A percentile compares a stretch with the other conserved stretches of the same genome.
These are phyloP conservation scores for Hydrocynus forskahlii DNA, from an alignment of 2,797 vertebrate genomes.

Conservation along the genomic window DNA sequence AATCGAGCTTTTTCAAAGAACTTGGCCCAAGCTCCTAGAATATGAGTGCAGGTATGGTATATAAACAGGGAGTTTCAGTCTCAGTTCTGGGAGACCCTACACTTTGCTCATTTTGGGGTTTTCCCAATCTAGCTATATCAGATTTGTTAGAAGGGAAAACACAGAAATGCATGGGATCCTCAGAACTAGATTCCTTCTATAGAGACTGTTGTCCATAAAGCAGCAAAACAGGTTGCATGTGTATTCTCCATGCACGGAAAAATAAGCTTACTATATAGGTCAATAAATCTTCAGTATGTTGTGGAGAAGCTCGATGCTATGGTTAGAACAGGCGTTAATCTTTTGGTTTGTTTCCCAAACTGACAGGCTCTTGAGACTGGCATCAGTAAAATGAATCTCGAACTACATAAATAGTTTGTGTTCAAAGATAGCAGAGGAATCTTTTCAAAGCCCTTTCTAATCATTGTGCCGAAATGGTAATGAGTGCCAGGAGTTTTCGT, in stretches of 20 bases:
- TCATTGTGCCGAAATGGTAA: background rate
- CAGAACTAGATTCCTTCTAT: too few relatives aligned
- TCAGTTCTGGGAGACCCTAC: too few relatives aligned
- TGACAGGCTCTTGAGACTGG: background rate
- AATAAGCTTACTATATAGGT: background rate
- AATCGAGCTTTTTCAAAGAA: too few relatives aligned
- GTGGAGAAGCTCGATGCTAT: background rate
- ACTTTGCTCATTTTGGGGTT: too few relatives aligned
- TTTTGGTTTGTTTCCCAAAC: constrained; percentile 3
- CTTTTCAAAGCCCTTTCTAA: background rate
- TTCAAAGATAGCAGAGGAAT: background rate
- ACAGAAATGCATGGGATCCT: too few relatives aligned
- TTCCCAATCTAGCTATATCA: too few relatives aligned
- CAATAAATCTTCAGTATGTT: background rate
- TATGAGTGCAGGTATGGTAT: too few relatives aligned
- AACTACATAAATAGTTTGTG: background rate
- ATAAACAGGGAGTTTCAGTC: too few relatives aligned
- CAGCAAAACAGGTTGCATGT: background rate
- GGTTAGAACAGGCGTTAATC: background rate
- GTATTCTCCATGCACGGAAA: background rate
- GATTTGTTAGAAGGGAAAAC: too few relatives aligned
- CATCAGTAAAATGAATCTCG: background rate
- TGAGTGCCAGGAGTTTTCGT: background rate
- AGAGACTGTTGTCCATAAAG: background rate
- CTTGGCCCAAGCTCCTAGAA: too few relatives aligned